Evolutionary conservation across 2,888 invertebrate species (phyloP).

Genomic region (Athalia rosae): DNA sequence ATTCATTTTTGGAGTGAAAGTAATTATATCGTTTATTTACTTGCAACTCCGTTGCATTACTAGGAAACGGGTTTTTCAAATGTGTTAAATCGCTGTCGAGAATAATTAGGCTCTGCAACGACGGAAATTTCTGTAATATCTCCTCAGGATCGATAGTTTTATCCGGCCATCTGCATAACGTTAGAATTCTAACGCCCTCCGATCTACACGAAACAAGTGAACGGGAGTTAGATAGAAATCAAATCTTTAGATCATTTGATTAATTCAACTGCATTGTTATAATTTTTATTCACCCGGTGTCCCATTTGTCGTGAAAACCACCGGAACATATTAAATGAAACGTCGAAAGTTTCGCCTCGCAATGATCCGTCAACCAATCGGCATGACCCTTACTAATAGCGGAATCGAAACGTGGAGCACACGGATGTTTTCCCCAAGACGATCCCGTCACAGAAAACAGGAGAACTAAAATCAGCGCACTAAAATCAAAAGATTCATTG

Average conservation of each 20-base stretch:
- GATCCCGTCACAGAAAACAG: not conserved
- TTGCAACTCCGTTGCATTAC: constrained; percentile 53
- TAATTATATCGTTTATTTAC: constrained; percentile 18
- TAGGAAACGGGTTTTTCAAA: constrained; percentile 59
- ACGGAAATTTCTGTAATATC: constrained; percentile 59
- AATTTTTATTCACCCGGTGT: constrained; percentile 47
- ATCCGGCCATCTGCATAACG: constrained; percentile 61
- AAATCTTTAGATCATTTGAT: not conserved
- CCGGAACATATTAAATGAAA: constrained; percentile 57
- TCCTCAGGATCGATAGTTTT: constrained; percentile 60
- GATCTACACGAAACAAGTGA: constrained; percentile 15
- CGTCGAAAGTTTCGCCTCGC: not conserved
- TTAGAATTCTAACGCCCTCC: constrained; percentile 51
- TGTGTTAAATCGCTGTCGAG: constrained; percentile 61
- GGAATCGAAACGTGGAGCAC: not conserved
- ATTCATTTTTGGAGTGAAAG: too few species aligned
- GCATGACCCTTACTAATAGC: not conserved
- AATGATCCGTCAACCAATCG: not conserved
- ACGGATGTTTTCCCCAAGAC: constrained; percentile 1
- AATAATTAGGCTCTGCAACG: constrained; percentile 60
- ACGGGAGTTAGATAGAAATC: not conserved
- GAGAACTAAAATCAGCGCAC: not conserved
- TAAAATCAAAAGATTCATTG: not conserved
- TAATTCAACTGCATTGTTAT: not conserved
- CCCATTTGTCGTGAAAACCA: constrained; percentile 53